Conservation (phyloP, 2,113 vertebrate species). For the Xenotilapia leptura region DNA sequence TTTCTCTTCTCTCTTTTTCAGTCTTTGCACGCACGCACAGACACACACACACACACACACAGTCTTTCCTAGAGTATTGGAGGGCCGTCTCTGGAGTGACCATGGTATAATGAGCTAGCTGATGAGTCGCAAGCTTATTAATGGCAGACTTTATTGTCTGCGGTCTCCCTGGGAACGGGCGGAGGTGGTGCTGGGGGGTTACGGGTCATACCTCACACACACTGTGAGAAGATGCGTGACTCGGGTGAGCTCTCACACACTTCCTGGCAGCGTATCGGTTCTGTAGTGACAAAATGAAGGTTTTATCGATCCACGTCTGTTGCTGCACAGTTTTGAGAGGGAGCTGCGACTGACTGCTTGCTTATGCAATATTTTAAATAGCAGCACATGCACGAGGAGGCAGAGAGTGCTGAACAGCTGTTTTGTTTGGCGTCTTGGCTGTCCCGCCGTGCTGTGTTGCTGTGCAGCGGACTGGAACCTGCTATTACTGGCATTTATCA, state of each 20-base stretch:
- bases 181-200: neutral
- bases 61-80: neutral
- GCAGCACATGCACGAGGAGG: neutral
- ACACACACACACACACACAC: neutral
- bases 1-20: neutral
- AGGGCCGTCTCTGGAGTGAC: slow-evolving; percentile 40
- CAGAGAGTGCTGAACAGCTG: slow-evolving; percentile 43
- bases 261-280: neutral
- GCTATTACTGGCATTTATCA: slow-evolving; percentile 30
- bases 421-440: slow-evolving; percentile 4
- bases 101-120: slow-evolving; percentile 42
- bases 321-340: neutral
- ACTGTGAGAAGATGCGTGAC: neutral
- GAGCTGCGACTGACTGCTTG: slow-evolving; percentile 13
- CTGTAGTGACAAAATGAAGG: slow-evolving; percentile 1
- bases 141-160: slow-evolving; percentile 27
- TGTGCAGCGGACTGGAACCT: slow-evolving; percentile 19
- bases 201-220: neutral
- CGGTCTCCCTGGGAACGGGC: neutral
- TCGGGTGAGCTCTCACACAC: slow-evolving; percentile 1
- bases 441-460: neutral
- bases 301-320: slow-evolving; percentile 18
- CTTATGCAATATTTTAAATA: slow-evolving; percentile 30
- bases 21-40: neutral
- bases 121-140: slow-evolving; percentile 40